Evolutionary conservation across 1,140 invertebrate genomes (phyloP), one percentile per base, ranked within the genome.

Genomic region (Homalodisca vitripennis): DNA sequence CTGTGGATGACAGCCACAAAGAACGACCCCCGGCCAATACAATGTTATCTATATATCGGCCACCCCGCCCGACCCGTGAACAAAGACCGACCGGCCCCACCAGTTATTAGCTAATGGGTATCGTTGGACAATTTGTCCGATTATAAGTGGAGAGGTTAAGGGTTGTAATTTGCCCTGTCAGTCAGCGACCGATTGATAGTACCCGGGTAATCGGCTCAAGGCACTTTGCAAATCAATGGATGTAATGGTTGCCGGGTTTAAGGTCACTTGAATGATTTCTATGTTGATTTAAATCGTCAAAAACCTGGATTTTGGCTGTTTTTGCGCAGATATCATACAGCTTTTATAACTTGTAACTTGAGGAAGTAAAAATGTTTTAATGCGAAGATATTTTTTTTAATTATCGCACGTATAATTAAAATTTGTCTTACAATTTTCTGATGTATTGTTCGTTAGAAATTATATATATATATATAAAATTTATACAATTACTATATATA

Each of bases 81-180:
- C 55, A 60, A 60, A 60, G 55, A 17, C 34, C 17, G 34, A 6
- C 6, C 55, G 12, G 3, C 48, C 48, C 48, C 48, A 17, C 48
- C 26, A 12, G 55, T 60, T 60, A 60, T 60, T 29, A 60, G 55
- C 55, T 60, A 60, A 60, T 60, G 55, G 55, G 6, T 24, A 22
- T 22, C 48, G 48, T 3, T 22, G 48, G 48, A 53, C 48, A 22
- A 60, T 26, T 24, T 22, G 48, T 12, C 12, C 48, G 20, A 60
- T 26, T 24, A 26, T 60, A 60, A 60, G 55, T 60, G 55, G 55
- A n/a, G n/a, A 60, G 55, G 55, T 60, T 60, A 60, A 60, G 55
- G 55, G 55, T 51, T 51, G 48, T 51, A 51, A 51, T 51, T 51
- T 51, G 48, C 48, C 55, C 55, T 10, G 55, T 60, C 55, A 29